Evolutionary conservation across 2,888 invertebrate genomes (phyloP), one percentile per base, ranked within the genome.

Genomic region (Ophioninae sp.): DNA sequence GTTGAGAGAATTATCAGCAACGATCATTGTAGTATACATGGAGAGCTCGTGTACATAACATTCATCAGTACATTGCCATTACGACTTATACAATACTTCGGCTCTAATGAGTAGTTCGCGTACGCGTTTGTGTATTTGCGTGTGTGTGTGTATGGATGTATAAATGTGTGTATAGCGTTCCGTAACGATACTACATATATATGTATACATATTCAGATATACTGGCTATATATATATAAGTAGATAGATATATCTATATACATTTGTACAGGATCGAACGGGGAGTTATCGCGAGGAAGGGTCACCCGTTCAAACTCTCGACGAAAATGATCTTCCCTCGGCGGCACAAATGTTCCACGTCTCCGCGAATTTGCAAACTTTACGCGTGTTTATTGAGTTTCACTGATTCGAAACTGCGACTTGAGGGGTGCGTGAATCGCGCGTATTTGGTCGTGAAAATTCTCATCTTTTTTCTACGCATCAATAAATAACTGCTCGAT

Each of bases 221-320:
- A 88, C 87, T 87, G 88, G 88, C 86, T 87, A 87, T 61, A 41
- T 84, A 78, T 67, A 20, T 63, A 74, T 74, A 23, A 23, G 63
- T 74, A 41, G 30, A 74, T 64, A 64, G 85, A 87, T 77, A 78
- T 85, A 78, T 85, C 86, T 91, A 91, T 91, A 89, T 91, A 91
- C 91, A 91, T 91, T 90, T 91, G 87, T 91, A 91, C 91, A 91
- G 84, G 86, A 89, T 89, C 87, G 82, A 87, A 86, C 87, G 85
- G 75, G 71, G 79, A 85, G 84, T 88, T 80, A 82, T 67, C 69
- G 73, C 73, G 78, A 22, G 68, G 51, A 69, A 41, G 41, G 83
- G 44, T 44, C 44, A 83, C 51, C 63, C n/a, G n/a, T 39, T 61
- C 20, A 61, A 72, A 67, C 23, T 61, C 23, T 13, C 44, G 30